Base-by-base conservation (phyloP, 2,113 vertebrate species). In the Ia io region DNA sequence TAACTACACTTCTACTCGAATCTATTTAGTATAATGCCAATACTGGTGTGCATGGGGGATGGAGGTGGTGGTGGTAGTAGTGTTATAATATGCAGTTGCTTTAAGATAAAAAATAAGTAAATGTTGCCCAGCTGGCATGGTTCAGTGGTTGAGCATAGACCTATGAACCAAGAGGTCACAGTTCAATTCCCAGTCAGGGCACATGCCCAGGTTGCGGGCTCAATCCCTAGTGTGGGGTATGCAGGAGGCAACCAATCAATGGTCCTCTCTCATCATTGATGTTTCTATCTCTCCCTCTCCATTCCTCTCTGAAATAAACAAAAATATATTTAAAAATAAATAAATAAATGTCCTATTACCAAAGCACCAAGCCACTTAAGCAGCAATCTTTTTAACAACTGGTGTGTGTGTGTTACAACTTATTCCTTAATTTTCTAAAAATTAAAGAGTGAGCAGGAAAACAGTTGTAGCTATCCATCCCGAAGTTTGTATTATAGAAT, bases 1-100 rank as follows among this genome's bases (percentile, higher is more conserved):
- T 88, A 86, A 56, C 78, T 94, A 78, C 91, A 96, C 28, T 93
- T 94, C 86, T 82, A 35, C n/a, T 96, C 70, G 30, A 93, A 71
- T 93, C 37, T 80, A 67, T 76, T 89, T 94, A 87, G 8, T 85
- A 51, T 42, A 63, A 87, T 90, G 16, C 53, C 90, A 88, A 63
- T 63, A 82, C 63, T 65, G 40, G 35, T 88, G 32, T 79, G 61
- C 20, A 23, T 13, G 6, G 37, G 20, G 20, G 11, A 49, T 49
- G 71, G 23, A 53, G 16, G 13, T 4, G 11, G 74, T 76, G 44
- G 28, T 61, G 42, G 42, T 23, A 86, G 44, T 78, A 9, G 13
- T 84, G 18, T 90, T 79, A 96, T 56, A 61, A 87, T 37, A 84
- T 14, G 78, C 20, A 86, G 35, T 7, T 79, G 32, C 12, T 84